Base-by-base conservation (phyloP, 2,797 vertebrate genomes). In the Hydrocynus forskahlii region DNA sequence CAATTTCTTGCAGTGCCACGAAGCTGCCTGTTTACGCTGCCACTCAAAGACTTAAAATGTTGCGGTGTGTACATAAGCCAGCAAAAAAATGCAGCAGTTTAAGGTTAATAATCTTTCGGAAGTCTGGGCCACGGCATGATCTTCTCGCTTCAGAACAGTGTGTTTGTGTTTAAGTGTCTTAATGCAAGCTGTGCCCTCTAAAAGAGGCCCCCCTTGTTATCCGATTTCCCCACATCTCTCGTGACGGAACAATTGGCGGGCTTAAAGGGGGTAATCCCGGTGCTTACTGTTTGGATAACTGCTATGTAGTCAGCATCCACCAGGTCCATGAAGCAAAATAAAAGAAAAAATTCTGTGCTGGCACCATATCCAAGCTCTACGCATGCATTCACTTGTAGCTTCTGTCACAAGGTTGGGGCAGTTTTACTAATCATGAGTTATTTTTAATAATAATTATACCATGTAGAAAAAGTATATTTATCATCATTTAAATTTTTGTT, bases 181-280 rank as follows among this genome's bases (percentile, higher is more conserved):
- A 88, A 84, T 82, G 60, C 38, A 71, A 21, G 45, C 52, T 54
- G 7, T 62, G 75, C 57, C 23, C 13, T 57, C 71, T 79, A 38
- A 87, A 79, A 81, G 78, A 70, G 71, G 50, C 52, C 0, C 40
- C 16, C 38, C 38, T 83, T 84, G 66, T 83, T 86, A 67, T 81
- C 23, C 8, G 43, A 75, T 82, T 84, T 79, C 77, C 62, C 50
- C 21, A 29, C 45, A n/a, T 69, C 63, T 72, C 81, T 21, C 25
- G 43, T 60, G 67, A 67, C 63, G 55, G 45, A 84, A 79, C 81
- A 84, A 84, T 50, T 64, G 50, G 62, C 67, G 52, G 23, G 66
- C 59, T 83, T 75, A 79, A 83, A 79, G 59, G 48, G 74, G 70
- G 48, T 84, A 86, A 86, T 82, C 84, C 79, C 50, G 57, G 70